A percentile compares a stretch with the other conserved stretches of the same genome.
These are phyloP conservation scores for Lota lota DNA, from an alignment of 2,113 vertebrate genomes.

Conservation along the genomic window DNA sequence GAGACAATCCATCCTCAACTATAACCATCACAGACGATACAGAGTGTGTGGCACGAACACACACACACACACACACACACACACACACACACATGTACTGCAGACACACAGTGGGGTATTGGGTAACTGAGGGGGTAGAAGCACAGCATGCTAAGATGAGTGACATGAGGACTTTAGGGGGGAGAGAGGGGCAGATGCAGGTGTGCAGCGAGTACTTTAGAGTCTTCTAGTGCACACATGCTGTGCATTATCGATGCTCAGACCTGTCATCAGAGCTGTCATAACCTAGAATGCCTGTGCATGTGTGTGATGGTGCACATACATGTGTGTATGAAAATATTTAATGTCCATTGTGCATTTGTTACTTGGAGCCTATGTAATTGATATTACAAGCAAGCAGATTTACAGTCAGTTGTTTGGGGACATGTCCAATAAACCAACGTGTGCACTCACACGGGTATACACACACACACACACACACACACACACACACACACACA, in stretches of 20 bases:
- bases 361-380: neutral
- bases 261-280: constrained; percentile 58
- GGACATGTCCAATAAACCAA: neutral
- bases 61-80: neutral
- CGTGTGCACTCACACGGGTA: neutral
- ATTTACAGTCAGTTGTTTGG: neutral
- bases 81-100: neutral
- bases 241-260: constrained; percentile 60
- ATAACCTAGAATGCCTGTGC: constrained; percentile 40
- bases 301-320: constrained; percentile 22
- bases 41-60: neutral
- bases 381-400: too few species aligned
- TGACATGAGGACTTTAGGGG: constrained; percentile 31
- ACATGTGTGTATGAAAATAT: constrained; percentile 5
- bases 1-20: too few species aligned
- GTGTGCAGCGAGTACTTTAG: constrained; percentile 52
- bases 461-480: neutral
- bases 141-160: constrained; percentile 3
- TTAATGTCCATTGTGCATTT: neutral
- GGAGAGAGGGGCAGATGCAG: constrained; percentile 51
- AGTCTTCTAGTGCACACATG: constrained; percentile 59
- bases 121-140: constrained; percentile 25
- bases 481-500: neutral
- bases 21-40: neutral
- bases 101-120: neutral